Conservation (phyloP, 2,888 invertebrate species). For the Onchidella celtica region DNA sequence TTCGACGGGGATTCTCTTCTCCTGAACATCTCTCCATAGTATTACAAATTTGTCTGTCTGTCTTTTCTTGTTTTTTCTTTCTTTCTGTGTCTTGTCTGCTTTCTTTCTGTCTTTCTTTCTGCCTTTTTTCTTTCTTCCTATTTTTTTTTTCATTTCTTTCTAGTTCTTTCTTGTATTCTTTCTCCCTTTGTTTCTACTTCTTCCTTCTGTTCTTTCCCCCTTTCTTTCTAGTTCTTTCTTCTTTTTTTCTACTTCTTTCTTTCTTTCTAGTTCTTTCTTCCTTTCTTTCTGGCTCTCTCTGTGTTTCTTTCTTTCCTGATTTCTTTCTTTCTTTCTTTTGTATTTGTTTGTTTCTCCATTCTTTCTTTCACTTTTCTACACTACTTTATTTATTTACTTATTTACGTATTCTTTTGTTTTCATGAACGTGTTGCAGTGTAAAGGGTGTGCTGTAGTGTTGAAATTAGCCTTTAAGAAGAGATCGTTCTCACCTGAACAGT, state of each 20-base stretch:
- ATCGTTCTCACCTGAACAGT: no score
- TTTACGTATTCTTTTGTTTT: neutral
- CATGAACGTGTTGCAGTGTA: no score
- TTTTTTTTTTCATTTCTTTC: neutral
- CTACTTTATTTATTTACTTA: neutral
- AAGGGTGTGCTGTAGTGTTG: no score
- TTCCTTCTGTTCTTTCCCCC: neutral
- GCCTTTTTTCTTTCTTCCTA: neutral
- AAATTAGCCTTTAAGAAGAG: no score
- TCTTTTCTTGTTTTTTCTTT: conserved; percentile 1
- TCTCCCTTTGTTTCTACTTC: neutral
- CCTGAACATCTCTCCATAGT: no score
- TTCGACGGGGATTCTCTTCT: no score
- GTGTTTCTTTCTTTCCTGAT: neutral
- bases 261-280: conserved; percentile 24
- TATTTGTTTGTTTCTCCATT: neutral
- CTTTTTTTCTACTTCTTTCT: conserved; percentile 34
- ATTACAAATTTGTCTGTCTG: neutral
- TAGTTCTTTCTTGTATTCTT: neutral
- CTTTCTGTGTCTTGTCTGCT: neutral
- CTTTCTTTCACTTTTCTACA: neutral
- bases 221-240: conserved; percentile 26
- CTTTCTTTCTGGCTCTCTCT: neutral
- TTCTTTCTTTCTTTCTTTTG: neutral
- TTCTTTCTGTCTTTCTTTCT: conserved; percentile 12